These are phyloP conservation scores for Myotis yumanensis DNA, from an alignment of 2,113 vertebrate genomes.

Conservation along the genomic window DNA sequence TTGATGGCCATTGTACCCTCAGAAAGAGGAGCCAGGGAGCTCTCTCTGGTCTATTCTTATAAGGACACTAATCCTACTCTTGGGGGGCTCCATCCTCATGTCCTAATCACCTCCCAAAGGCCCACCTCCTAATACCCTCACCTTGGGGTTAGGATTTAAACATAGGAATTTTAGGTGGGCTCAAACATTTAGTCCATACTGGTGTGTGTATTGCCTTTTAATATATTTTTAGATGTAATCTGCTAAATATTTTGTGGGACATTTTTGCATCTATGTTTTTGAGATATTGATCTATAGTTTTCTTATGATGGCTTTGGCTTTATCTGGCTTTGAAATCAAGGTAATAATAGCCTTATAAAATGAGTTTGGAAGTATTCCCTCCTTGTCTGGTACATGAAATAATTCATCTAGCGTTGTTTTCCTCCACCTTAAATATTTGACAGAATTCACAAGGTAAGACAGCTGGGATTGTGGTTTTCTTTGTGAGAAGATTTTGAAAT, in stretches of 20 bases:
- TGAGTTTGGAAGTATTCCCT: not conserved
- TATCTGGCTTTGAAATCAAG: not conserved
- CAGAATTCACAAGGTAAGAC: not conserved
- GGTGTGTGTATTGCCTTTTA: not conserved
- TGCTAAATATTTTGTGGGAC: not conserved
- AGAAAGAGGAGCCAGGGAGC: not conserved
- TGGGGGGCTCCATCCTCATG: not conserved
- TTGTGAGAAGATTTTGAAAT: conserved; percentile 23
- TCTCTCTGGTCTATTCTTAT: not conserved
- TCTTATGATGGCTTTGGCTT: not conserved
- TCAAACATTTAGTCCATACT: not conserved
- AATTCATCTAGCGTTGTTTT: not conserved
- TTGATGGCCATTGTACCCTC: not conserved
- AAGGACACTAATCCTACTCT: not conserved
- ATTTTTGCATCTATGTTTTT: not conserved
- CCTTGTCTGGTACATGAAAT: not conserved
- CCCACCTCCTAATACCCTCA: not conserved
- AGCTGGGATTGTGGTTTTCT: not conserved
- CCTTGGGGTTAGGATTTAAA: not conserved
- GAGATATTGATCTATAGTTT: not conserved
- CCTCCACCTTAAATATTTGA: not conserved
- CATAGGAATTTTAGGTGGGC: not conserved
- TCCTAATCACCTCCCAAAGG: not conserved
- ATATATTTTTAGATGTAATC: not conserved
- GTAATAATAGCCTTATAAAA: not conserved